phyloP scores from a whole-genome alignment of 2,113 vertebrate species.

The Platycercus adscitus region DNA sequence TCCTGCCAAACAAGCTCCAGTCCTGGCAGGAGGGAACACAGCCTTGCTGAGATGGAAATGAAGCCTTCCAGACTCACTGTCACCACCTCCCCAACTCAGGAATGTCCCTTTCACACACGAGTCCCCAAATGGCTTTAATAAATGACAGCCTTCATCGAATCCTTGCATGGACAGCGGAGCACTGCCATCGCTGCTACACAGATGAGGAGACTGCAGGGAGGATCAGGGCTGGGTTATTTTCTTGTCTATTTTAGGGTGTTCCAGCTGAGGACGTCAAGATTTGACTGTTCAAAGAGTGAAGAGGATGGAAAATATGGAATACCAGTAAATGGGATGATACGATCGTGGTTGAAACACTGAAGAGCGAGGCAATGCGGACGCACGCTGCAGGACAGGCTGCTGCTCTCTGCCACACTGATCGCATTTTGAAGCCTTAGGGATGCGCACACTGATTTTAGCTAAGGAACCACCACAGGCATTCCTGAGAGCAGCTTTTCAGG shows the following conservation, averaged over 20 bases:
- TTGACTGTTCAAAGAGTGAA: not conserved
- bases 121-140: conserved; percentile 43
- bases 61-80: conserved; percentile 36
- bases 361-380: not conserved
- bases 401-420: not conserved
- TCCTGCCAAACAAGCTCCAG: not conserved
- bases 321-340: not conserved
- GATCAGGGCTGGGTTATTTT: not conserved
- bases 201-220: not conserved
- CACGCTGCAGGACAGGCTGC: not conserved
- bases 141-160: not conserved
- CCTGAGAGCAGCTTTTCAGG: not conserved
- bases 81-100: conserved; percentile 3
- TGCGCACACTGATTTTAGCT: not conserved
- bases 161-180: conserved; percentile 18
- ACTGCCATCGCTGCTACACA: not conserved
- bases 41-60: conserved; percentile 11
- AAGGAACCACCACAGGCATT: not conserved
- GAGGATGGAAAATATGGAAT: not conserved
- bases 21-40: not conserved
- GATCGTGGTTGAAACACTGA: not conserved
- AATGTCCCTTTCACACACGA: not conserved
- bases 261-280: not conserved
- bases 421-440: not conserved
- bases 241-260: not conserved